Evolutionary conservation across 2,113 vertebrate genomes (phyloP).

Genomic region (Xenus cinereus): DNA sequence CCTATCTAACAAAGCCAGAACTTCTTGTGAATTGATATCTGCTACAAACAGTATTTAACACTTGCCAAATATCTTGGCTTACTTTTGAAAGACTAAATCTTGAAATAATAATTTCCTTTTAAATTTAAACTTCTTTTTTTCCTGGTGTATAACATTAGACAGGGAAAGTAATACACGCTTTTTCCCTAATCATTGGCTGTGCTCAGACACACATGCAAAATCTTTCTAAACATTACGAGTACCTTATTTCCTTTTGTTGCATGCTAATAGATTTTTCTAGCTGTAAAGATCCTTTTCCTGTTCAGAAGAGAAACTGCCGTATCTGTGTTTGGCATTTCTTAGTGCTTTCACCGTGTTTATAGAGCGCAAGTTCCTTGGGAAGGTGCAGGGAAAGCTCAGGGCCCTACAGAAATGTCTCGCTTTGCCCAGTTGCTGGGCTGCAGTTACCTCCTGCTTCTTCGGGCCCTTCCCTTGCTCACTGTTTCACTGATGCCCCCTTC

Average conservation of each 20-base stretch:
- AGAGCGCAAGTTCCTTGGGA: neutral
- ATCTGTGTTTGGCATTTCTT: neutral
- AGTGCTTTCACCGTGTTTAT: neutral
- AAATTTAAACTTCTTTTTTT: neutral
- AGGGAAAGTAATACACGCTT: neutral
- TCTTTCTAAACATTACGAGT: fast-evolving
- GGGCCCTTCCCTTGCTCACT: neutral
- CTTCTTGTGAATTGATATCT: neutral
- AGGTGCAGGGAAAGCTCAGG: neutral
- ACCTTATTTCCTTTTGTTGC: neutral
- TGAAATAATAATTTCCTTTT: neutral
- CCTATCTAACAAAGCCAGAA: neutral
- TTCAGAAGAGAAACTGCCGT: neutral
- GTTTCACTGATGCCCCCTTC: conserved; percentile 62
- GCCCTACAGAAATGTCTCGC: neutral
- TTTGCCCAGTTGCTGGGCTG: fast-evolving
- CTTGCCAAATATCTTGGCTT: neutral
- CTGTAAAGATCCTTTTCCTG: neutral
- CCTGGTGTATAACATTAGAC: neutral
- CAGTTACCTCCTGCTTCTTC: neutral
- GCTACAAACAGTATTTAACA: neutral
- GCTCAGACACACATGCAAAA: neutral
- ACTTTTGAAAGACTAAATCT: neutral
- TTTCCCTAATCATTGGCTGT: neutral
- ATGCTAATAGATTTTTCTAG: neutral